Base-by-base conservation (phyloP, 1,140 invertebrate species). In the Phocides pigmalion region DNA sequence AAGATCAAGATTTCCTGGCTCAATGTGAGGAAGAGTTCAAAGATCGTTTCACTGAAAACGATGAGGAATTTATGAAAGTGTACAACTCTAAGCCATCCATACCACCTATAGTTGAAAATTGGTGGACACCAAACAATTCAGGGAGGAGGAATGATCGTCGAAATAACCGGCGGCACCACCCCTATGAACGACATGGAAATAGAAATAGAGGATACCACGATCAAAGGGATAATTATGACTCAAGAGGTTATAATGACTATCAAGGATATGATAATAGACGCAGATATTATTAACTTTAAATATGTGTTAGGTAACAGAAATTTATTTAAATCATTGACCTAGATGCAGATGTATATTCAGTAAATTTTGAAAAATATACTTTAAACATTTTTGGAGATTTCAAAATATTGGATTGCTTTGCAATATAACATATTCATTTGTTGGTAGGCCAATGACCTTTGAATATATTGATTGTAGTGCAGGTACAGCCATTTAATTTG, bases 21-120 rank as follows among this genome's bases (percentile, higher is more conserved):
- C 70, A 81, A 72, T 88, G 87, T 68, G 90, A 92, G 70, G 81
- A 82, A 59, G 76, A 90, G 58, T 78, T 92, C 4, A 84, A 87
- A 70, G 74, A 91, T 50, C 79, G 91, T 62, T 92, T 66, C 65
- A 91, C 90, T 50, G 89, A 89, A 20, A 84, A 87, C 35, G 91
- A 92, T 78, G 81, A 84, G 63, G 86, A 89, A 49, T 92, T 79
- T 59, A 90, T 91, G 85, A 89, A 85, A 71, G 78, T 89, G 0
- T 89, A 80, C 46, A 88, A 87, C 59, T 76, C 78, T 35, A 72
- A 81, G 20, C 71, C 76, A 16, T 71, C 83, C 0, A 67, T 32
- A 17, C 90, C 91, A 19, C 91, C 91, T 4, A 86, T 92, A n/a
- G 54, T 92, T 42, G 81, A 89, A 20, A 76, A 82, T 12, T 87